Percentiles rank a stretch among this genome's conserved stretches.
phyloP scores from a whole-genome alignment of 2,113 vertebrate genomes.

The Aptenodytes patagonicus region DNA sequence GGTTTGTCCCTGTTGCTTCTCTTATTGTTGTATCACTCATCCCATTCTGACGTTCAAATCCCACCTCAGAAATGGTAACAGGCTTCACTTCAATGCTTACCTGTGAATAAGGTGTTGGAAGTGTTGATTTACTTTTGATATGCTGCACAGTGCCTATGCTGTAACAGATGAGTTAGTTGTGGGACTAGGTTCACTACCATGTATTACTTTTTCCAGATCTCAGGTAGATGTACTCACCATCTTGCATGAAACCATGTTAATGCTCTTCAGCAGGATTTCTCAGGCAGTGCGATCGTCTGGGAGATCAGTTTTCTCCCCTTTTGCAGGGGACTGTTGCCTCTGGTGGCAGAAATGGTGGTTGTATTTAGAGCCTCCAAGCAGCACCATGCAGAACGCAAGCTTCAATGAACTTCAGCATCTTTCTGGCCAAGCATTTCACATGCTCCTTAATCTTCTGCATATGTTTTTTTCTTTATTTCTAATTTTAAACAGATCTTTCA shows the following conservation, averaged over 20 bases:
- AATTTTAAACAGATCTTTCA: slow-evolving; percentile 10
- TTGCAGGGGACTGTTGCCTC: slow-evolving; percentile 24
- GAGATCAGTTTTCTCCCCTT: neutral
- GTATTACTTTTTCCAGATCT: neutral
- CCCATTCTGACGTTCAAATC: neutral
- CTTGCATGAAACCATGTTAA: neutral
- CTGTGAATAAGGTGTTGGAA: neutral
- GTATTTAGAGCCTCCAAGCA: slow-evolving; percentile 27
- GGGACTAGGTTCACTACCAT: neutral
- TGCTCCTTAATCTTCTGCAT: neutral
- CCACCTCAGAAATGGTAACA: neutral
- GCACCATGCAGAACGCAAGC: neutral
- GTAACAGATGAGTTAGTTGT: neutral
- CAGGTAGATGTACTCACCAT: neutral
- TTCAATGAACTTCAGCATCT: slow-evolving; percentile 3
- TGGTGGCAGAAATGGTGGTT: slow-evolving; percentile 13
- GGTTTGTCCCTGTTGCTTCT: neutral
- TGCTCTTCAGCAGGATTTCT: neutral
- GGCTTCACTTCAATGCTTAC: neutral
- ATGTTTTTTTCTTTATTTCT: neutral
- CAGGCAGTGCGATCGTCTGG: neutral
- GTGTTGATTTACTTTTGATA: neutral
- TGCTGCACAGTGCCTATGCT: neutral
- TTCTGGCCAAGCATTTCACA: slow-evolving; percentile 8
- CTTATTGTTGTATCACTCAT: neutral